Percentiles rank a stretch among this genome's conserved stretches.
Conservation (phyloP, 2,797 vertebrate genomes). For the Coregonus sp. region DNA sequence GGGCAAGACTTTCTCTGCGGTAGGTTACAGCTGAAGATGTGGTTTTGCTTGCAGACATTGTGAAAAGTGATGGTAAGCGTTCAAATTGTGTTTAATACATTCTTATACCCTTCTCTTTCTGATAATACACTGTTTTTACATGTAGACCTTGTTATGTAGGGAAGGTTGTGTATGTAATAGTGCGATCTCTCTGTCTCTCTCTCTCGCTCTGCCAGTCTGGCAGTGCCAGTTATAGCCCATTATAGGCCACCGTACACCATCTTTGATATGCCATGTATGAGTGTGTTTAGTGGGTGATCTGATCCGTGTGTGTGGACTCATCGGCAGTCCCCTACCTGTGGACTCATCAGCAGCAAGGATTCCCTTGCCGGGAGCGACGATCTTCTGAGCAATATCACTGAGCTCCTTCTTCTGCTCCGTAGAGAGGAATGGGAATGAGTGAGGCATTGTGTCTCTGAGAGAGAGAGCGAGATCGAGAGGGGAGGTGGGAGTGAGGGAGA, state of each 20-base stretch:
- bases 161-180: neutral
- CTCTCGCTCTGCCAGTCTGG: neutral
- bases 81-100: neutral
- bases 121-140: neutral
- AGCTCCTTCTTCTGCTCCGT: constrained; percentile 86
- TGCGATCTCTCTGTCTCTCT: neutral
- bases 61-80: no score
- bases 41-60: no score
- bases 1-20: neutral
- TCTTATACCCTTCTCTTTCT: no score
- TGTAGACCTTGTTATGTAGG: neutral
- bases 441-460: constrained; percentile 71
- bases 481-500: neutral
- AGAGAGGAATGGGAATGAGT: constrained; percentile 76
- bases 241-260: neutral
- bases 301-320: no score
- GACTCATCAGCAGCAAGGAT: constrained; percentile 85
- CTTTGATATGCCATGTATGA: neutral
- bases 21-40: neutral
- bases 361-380: constrained; percentile 80
- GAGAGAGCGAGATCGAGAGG: neutral
- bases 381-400: constrained; percentile 74
- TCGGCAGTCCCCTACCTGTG: constrained; percentile 66
- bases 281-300: neutral
- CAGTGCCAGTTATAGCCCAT: neutral